Base-by-base conservation (phyloP, 2,888 invertebrate species). In the Mythimna ferrago region DNA sequence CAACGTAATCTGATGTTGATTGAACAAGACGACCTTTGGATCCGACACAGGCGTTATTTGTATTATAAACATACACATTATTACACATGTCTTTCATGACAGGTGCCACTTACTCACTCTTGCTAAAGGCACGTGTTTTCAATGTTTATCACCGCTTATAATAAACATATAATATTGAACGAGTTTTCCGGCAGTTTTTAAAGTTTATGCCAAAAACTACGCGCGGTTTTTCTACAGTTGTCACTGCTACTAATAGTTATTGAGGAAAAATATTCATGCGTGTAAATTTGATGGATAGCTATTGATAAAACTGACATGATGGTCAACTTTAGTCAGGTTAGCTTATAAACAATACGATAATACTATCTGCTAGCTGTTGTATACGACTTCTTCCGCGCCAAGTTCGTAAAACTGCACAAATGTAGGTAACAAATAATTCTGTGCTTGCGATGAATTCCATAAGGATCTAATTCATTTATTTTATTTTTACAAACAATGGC, bases 11-110 rank as follows among this genome's bases (percentile, higher is more conserved):
- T n/a, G 66, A 74, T 80, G 68, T 51, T 57, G 26, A 67, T 79
- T 61, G 41, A 53, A 73, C 80, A 58, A 72, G 38, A 10, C 58
- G 56, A 81, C 83, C 80, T 83, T 81, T 81, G 80, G 58, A 83
- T 51, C 62, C 0, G 32, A 48, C 58, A 57, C 66, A 32, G 38
- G 32, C 57, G 70, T 73, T 73, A 71, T 73, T 79, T 53, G 68
- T 61, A 53, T 57, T 57, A 64, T 38, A 54, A 56, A 71, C 68
- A 62, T 41, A 53, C 44, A 26, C 26, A 26, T 26, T 26, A 26
- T 26, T 26, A 26, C 26, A 63, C 44, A 69, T 41, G 44, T 44
- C 48, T 32, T 65, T 53, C 38, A 26, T 48, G 70, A 71, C 83
- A 83, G 80, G 74, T 81, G 74, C 19, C 44, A 68, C 44, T 82